Base-by-base conservation (phyloP, 1,140 invertebrate species). In the Ceratina calcarata region DNA sequence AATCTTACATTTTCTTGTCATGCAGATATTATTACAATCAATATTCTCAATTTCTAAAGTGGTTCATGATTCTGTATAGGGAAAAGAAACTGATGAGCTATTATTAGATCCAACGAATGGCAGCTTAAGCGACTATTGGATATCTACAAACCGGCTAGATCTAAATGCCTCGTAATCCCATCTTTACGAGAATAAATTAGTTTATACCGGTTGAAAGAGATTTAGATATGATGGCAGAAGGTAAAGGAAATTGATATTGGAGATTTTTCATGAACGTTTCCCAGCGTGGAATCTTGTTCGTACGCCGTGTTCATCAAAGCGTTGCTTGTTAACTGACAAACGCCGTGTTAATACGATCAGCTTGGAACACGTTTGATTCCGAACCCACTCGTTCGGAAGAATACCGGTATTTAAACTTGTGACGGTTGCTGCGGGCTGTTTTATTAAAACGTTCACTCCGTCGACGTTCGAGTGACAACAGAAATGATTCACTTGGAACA, bases 181-280 rank as follows among this genome's bases (percentile, higher is more conserved):
- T 86, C 88, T 88, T 88, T 87, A 89, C 84, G 82, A 78, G 81
- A 71, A 83, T 89, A 86, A 90, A 90, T 90, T 89, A 89, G 87
- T 86, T 85, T 85, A 79, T 81, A 88, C 79, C 70, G 20, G 24
- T 24, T 6, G n/a, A 20, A 49, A 27, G 2, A 24, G 58, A 24
- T 18, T 32, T 45, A 45, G n/a, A 53, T n/a, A n/a, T 18, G 18
- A 20, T 10, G 60, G 22, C 24, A 18, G 3, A 16, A 7, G n/a
- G 4, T 15, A 7, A n/a, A 37, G 67, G 20, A 65, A 78, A 72
- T 78, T 57, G n/a, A n/a, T n/a, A 78, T 55, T 72, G 68, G 62
- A 51, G 58, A 78, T 71, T 78, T 53, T 32, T 57, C 51, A 70
- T 15, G 69, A 37, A 73, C 49, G 69, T 73, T 79, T 32, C 27